Base-by-base conservation (phyloP, 2,888 invertebrate species). In the Rhodophaea formosa region DNA sequence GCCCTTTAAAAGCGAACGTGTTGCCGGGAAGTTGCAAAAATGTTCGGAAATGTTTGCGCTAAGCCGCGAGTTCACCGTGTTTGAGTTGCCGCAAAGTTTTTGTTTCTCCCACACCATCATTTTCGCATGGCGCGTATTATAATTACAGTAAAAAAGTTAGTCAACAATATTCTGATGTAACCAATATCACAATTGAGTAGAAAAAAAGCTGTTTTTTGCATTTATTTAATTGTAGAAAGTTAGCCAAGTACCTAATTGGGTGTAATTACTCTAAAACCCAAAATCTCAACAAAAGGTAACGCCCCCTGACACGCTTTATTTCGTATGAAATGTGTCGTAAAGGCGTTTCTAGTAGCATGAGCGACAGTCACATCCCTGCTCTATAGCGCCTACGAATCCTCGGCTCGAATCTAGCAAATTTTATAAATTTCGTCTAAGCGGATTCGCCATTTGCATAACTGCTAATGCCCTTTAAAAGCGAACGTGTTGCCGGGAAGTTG, bases 1-100 rank as follows among this genome's bases (percentile, higher is more conserved):
- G 66, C 61, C 55, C 65, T 63, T 65, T 68, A 68, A 66, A 70
- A 70, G 69, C 67, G 63, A 56, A 64, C 68, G 68, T 68, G 64
- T 70, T 63, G 58, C 60, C 56, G 54, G 53, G 63, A 69, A 72
- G 69, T 73, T 72, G 56, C 62, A 70, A 75, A 75, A 75, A 73
- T 70, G 65, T 75, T 75, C 68, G 62, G 74, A 75, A 75, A 73
- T 70, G 65, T 75, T 75, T 68, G 62, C 58, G n/a, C 71, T 65
- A 60, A 53, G 57, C 54, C 30, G 53, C 53, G 57, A 59, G 59
- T 63, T 60, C 60, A 57, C n/a, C 59, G 47, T 62, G 63, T 63
- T 64, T 64, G 60, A 59, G 61, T 62, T 69, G 64, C 63, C 57
- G 61, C 59, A 62, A 69, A 71, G 67, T 70, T 75, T 75, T 74